Evolutionary conservation across 2,797 vertebrate genomes (phyloP).

Genomic region (Gephyroberyx darwinii): DNA sequence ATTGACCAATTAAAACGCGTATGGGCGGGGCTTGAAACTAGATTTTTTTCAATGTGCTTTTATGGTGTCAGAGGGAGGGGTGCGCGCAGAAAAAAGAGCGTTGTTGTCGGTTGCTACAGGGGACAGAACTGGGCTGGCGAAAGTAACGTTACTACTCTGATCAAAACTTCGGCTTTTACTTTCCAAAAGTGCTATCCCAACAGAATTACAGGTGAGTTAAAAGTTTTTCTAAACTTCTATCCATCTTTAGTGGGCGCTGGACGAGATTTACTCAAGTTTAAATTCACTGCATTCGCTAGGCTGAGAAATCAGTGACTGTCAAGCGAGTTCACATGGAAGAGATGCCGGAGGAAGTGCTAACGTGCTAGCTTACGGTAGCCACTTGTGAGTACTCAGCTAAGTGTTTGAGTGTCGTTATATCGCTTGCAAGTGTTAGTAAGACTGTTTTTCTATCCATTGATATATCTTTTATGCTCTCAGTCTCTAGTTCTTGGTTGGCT

Average conservation of each 20-base stretch:
- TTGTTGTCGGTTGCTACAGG: slow-evolving; percentile 63
- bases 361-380: slow-evolving; percentile 45
- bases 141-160: slow-evolving; percentile 37
- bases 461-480: rapidly evolving
- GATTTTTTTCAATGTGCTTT: not conserved
- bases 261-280: not conserved
- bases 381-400: not conserved
- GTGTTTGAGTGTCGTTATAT: not conserved
- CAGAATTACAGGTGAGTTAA: slow-evolving; percentile 58
- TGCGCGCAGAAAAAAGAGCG: slow-evolving; percentile 15
- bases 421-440: not conserved
- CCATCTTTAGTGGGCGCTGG: not conserved
- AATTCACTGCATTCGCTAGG: not conserved
- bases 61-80: slow-evolving; percentile 47
- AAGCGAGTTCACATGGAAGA: slow-evolving; percentile 62
- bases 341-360: slow-evolving; percentile 69
- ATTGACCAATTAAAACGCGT: slow-evolving; percentile 54
- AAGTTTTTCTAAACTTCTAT: slow-evolving; percentile 25
- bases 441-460: not conserved
- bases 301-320: slow-evolving; percentile 61
- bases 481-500: not conserved
- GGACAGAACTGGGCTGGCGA: slow-evolving; percentile 28
- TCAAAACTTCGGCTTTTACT: slow-evolving; percentile 16
- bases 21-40: slow-evolving; percentile 40
- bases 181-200: slow-evolving; percentile 4